Evolutionary conservation across 2,888 invertebrate genomes (phyloP).

Genomic region (Achlya flavicornis): DNA sequence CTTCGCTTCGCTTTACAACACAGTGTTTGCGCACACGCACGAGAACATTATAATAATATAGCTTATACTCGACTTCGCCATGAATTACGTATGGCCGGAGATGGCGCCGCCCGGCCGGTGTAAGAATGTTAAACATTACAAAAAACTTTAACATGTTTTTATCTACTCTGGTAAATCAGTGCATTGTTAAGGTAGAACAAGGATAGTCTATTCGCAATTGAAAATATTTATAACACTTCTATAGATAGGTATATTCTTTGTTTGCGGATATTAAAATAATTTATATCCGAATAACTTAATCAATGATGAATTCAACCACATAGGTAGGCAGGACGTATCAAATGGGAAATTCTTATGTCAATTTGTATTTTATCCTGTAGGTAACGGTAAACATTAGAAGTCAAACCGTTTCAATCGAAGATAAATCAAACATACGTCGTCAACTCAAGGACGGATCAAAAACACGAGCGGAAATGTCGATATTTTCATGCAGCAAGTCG

Average conservation of each 20-base stretch:
- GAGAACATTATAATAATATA: slow-evolving; percentile 1
- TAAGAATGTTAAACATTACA: background rate
- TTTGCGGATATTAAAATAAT: too few relatives aligned
- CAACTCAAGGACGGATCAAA: slow-evolving; percentile 9
- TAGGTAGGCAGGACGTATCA: too few relatives aligned
- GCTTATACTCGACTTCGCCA: background rate
- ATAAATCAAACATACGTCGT: slow-evolving; percentile 7
- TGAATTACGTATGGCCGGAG: slow-evolving; percentile 1
- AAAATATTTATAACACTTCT: too few relatives aligned
- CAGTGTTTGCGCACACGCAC: slow-evolving; percentile 4
- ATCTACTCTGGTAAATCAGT: background rate
- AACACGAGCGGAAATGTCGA: slow-evolving; percentile 2
- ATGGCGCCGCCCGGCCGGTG: background rate
- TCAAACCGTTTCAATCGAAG: background rate
- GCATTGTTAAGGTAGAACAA: background rate
- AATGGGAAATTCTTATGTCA: background rate
- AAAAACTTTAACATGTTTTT: background rate
- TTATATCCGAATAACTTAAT: too few relatives aligned
- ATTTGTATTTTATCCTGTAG: background rate
- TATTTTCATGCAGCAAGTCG: background rate
- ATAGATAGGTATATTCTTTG: too few relatives aligned
- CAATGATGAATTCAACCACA: too few relatives aligned
- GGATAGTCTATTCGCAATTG: background rate
- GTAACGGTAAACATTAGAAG: background rate
- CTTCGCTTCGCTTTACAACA: background rate